A percentile compares a stretch with the other conserved stretches of the same genome.
These are phyloP conservation scores for Aphrophora alni DNA, from an alignment of 2,888 invertebrate genomes.

Conservation along the genomic window DNA sequence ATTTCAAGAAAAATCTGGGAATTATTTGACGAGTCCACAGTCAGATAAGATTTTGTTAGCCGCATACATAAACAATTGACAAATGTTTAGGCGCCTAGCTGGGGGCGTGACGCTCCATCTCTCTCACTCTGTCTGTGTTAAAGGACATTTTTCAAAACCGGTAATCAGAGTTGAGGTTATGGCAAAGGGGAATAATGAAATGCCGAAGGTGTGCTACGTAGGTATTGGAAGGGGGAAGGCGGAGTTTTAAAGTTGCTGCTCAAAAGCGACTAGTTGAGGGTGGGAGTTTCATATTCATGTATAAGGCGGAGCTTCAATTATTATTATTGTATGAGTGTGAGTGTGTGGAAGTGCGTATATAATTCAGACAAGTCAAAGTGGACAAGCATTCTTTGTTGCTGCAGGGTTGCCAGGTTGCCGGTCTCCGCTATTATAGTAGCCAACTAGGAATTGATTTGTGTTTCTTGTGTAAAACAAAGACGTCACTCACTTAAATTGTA, in stretches of 20 bases:
- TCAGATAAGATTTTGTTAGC: background rate
- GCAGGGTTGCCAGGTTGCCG: background rate
- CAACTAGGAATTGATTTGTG: background rate
- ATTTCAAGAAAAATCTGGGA: background rate
- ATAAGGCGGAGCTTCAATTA: background rate
- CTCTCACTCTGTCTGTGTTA: background rate
- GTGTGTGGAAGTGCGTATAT: constrained; percentile 6
- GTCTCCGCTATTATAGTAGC: background rate
- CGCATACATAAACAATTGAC: constrained; percentile 9
- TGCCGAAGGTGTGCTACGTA: background rate
- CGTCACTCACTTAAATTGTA: background rate
- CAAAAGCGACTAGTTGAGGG: background rate
- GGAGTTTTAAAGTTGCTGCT: background rate
- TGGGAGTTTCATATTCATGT: background rate
- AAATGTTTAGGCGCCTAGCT: background rate
- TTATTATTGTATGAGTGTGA: background rate
- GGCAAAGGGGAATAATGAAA: constrained; percentile 2
- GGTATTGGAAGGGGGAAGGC: background rate
- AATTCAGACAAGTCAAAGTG: constrained; percentile 2
- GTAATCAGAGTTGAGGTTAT: constrained; percentile 2
- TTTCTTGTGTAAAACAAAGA: background rate
- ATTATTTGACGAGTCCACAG: background rate
- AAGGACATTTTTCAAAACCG: constrained; percentile 9
- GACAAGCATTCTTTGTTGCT: background rate
- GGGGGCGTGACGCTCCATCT: background rate